Evolutionary conservation across 2,888 invertebrate species (phyloP).

Genomic region (Athrips mouffetella): DNA sequence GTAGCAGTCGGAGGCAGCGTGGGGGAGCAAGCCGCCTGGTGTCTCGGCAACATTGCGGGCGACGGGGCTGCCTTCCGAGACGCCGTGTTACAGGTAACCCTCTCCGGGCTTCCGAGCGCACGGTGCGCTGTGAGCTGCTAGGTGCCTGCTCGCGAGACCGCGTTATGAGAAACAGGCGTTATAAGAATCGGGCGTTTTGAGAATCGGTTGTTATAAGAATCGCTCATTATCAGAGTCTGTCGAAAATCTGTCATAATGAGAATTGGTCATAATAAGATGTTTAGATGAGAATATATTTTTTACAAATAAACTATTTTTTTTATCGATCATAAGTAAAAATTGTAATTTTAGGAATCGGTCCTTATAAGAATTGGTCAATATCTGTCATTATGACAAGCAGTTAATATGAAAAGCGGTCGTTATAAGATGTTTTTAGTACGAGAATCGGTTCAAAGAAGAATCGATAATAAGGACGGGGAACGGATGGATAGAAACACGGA

Average conservation of each 20-base stretch:
- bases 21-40: slow-evolving; percentile 97
- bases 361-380: background rate
- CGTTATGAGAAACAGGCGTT: too few relatives aligned
- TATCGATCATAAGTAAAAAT: background rate
- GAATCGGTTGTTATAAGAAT: background rate
- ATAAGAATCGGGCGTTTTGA: too few relatives aligned
- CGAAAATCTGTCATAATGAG: too few relatives aligned
- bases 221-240: background rate
- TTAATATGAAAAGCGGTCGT: background rate
- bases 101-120: too few relatives aligned
- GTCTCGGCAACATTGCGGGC: slow-evolving; percentile 98
- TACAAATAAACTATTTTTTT: background rate
- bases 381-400: background rate
- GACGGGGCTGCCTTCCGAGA: slow-evolving; percentile 90
- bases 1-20: slow-evolving; percentile 86
- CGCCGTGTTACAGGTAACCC: too few relatives aligned
- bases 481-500: too few relatives aligned
- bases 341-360: background rate
- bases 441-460: background rate
- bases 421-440: background rate
- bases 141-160: too few relatives aligned
- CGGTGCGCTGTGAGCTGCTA: too few relatives aligned
- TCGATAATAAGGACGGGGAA: too few relatives aligned
- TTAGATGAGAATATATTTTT: background rate
- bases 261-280: background rate